Conservation (phyloP, 1,140 invertebrate genomes). For the Bradysia coprophila region DNA sequence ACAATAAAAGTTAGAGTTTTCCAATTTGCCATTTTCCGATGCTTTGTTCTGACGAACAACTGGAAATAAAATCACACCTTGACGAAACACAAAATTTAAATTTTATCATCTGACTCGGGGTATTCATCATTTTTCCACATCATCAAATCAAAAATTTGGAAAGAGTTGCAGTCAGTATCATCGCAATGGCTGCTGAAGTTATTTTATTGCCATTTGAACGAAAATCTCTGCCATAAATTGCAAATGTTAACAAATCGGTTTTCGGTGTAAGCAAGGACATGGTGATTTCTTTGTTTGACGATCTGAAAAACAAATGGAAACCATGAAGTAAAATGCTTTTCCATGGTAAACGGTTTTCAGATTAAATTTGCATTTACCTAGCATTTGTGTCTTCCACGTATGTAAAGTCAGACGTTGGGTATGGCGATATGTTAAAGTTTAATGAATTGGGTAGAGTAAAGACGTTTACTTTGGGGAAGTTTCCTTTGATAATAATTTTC, state of each 20-base stretch:
- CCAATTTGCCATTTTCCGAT: no score
- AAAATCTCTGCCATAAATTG: not conserved
- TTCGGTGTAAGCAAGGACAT: not conserved
- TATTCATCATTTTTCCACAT: no score
- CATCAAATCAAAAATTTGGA: no score
- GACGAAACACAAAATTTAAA: no score
- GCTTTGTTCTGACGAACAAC: no score
- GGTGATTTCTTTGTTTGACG: not conserved
- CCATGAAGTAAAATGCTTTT: not conserved
- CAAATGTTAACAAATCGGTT: not conserved
- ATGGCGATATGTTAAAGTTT: not conserved
- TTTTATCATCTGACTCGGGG: no score
- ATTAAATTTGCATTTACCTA: no score
- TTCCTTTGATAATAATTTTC: not conserved
- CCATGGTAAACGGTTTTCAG: not conserved
- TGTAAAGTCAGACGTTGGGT: not conserved
- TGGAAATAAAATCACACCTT: no score
- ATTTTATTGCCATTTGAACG: not conserved
- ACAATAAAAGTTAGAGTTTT: no score
- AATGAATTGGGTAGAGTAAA: not conserved
- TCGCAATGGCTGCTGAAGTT: not conserved
- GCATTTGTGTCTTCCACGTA: not conserved
- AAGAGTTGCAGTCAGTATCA: no score
- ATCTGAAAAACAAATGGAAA: not conserved
- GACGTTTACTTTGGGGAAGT: not conserved